Base-by-base conservation (phyloP, 2,113 vertebrate genomes). In the Indicator indicator region DNA sequence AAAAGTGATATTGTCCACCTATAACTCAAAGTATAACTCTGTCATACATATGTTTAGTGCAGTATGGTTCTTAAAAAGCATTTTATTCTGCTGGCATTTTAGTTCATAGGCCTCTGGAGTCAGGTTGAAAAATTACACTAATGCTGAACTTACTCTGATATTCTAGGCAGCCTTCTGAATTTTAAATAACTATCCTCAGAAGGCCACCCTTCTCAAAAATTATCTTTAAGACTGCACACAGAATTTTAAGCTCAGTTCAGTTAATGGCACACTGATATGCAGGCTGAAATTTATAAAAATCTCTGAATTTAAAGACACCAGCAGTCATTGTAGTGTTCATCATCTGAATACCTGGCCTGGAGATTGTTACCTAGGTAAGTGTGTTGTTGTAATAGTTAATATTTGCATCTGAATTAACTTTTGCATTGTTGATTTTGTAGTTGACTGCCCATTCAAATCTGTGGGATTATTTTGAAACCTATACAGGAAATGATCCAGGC, bases 21-120 rank as follows among this genome's bases (percentile, higher is more conserved):
- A 52, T 77, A 89, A 78, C 86, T 90, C 76, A 72, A 75, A 80
- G 46, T 76, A 10, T 59, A 86, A 83, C 83, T 86, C 65, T 88
- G 86, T 83, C 83, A 84, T 55, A 54, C 67, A 36, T 18, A 65
- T 5, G 11, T 63, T 90, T 75, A 88, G 76, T 76, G 80, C 79
- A 90, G 52, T 86, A 91, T 63, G 80, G 64, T 83, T 88, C 92
- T 90, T 95, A 90, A 95, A 95, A 95, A 64, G 62, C 90, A 81
- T 88, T 96, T 96, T 93, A 94, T 91, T 96, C 89, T 75, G 62
- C 88, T 95, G 77, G 65, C 92, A 90, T 93, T 96, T 93, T 78
- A 91, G 88, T 89, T 91, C 3, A 19, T 78, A 88, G 86, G 85
- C 36, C 92, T 95, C 83, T 75, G 70, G 76, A 83, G 83, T 94